These are phyloP conservation scores for Mesorhabditis spiculigera DNA, from an alignment of 2,888 invertebrate genomes.

Conservation along the genomic window DNA sequence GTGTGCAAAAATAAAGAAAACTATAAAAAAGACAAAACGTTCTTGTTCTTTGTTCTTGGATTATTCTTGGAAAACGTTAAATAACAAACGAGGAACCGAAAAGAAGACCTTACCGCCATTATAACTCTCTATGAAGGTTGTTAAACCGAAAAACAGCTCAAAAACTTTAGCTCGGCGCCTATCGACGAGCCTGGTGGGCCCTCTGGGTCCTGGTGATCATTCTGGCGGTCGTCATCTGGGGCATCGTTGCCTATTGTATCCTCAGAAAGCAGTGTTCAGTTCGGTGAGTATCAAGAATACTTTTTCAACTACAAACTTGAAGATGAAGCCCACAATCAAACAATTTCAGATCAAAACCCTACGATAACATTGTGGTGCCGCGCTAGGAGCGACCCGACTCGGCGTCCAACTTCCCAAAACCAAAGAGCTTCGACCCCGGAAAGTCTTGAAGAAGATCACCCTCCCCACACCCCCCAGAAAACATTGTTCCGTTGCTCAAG, in stretches of 20 bases:
- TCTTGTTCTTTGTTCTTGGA: no score
- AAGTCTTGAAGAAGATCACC: no score
- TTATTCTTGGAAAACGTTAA: neutral
- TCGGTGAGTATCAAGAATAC: neutral
- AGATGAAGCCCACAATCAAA: slow-evolving; percentile 21
- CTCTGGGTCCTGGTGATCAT: slow-evolving; percentile 55
- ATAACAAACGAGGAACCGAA: neutral
- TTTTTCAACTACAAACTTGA: neutral
- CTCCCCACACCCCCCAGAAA: no score
- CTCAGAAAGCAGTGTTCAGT: slow-evolving; percentile 22
- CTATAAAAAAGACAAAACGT: no score
- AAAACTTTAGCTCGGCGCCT: slow-evolving; percentile 41
- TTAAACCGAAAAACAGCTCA: neutral
- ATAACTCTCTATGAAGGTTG: neutral
- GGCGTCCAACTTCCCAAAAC: no score
- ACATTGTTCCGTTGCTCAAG: no score
- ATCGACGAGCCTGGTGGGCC: slow-evolving; percentile 55
- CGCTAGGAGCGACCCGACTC: no score
- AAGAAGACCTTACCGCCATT: neutral
- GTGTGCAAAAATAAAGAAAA: no score
- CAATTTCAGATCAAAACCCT: slow-evolving; percentile 41
- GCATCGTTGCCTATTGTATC: slow-evolving; percentile 43
- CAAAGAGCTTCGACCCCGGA: no score
- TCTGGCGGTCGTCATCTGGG: slow-evolving; percentile 53
- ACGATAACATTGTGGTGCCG: slow-evolving; percentile 51